Evolutionary conservation across 2,113 vertebrate species (phyloP).

Genomic region (Setophaga petechia): DNA sequence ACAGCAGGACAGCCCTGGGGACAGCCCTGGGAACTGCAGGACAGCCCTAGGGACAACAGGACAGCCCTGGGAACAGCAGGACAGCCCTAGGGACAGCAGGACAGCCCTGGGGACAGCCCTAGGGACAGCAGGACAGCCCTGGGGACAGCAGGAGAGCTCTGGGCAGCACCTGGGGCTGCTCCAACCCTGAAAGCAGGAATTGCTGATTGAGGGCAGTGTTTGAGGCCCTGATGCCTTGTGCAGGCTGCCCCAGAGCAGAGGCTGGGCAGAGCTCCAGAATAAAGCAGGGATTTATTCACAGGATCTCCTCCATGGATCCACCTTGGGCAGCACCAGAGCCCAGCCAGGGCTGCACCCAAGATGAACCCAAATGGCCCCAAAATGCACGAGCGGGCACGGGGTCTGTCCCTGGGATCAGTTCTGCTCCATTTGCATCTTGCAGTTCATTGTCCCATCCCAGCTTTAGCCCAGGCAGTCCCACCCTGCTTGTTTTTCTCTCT

Average conservation of each 20-base stretch:
- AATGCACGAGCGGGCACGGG: background rate
- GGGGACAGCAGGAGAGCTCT: no score
- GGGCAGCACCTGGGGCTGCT: rapidly evolving
- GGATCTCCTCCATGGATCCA: background rate
- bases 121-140: no score
- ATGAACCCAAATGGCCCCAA: background rate
- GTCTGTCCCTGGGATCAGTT: background rate
- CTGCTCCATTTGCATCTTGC: background rate
- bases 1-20: no score
- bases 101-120: no score
- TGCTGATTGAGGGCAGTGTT: rapidly evolving
- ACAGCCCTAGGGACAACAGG: no score
- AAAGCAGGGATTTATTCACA: background rate
- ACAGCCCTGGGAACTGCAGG: no score
- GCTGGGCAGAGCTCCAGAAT: background rate
- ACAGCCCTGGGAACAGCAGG: no score
- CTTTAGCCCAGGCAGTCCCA: no score
- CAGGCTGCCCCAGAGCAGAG: background rate
- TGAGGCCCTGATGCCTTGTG: background rate
- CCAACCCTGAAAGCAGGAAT: rapidly evolving
- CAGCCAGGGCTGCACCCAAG: background rate
- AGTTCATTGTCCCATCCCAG: background rate
- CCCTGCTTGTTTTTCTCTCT: no score
- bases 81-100: no score
- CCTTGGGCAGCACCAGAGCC: background rate